These are phyloP conservation scores for Actinemys pallida DNA, from an alignment of 2,113 vertebrate genomes.

Conservation along the genomic window DNA sequence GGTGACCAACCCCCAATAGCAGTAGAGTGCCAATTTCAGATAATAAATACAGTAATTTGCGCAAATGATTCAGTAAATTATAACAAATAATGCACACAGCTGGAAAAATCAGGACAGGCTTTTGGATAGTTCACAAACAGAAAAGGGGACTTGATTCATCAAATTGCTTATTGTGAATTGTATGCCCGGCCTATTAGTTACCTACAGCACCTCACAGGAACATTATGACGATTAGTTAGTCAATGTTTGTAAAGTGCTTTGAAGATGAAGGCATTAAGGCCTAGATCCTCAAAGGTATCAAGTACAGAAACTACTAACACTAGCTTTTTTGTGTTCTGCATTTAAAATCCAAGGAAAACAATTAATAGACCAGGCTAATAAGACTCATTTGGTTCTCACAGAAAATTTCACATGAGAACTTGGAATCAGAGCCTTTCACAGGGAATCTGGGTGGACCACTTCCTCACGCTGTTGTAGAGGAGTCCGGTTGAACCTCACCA, in stretches of 20 bases:
- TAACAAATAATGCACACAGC: not conserved
- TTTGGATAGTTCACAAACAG: not conserved
- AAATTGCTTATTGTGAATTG: not conserved
- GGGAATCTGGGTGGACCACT: not conserved
- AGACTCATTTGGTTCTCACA: conserved; percentile 11
- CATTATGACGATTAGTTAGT: not conserved
- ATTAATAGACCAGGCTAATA: conserved; percentile 35
- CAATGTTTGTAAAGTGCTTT: conserved; percentile 17
- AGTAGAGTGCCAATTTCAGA: not conserved
- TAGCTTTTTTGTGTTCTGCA: conserved; percentile 8
- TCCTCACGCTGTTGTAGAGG: not conserved
- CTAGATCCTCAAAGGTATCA: not conserved
- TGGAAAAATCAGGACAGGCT: fast-evolving
- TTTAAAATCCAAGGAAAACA: conserved; percentile 13
- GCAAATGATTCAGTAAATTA: not conserved
- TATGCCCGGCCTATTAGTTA: conserved; percentile 16
- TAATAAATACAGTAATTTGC: not conserved
- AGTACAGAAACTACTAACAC: not conserved
- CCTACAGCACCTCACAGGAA: conserved; percentile 13
- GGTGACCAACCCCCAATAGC: not conserved
- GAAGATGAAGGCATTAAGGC: conserved; percentile 1
- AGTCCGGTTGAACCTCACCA: not conserved
- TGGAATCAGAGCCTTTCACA: not conserved
- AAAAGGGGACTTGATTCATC: not conserved
- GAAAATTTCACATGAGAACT: not conserved